phyloP scores from a whole-genome alignment of 2,113 vertebrate genomes.

The Microcebus tavaratra region DNA sequence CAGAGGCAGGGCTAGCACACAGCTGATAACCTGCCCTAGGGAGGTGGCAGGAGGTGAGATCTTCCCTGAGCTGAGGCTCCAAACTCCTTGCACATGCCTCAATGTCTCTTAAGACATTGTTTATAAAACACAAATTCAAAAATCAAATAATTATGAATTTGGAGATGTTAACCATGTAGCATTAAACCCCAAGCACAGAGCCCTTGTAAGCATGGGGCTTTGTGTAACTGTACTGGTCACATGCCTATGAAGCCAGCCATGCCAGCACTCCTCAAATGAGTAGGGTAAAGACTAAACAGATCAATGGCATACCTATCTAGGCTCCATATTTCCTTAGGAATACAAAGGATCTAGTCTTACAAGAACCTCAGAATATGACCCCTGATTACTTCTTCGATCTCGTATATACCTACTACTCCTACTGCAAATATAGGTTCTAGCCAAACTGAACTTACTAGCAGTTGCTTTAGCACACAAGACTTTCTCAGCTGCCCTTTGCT shows the following conservation, averaged over 20 bases:
- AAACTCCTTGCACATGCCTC: not conserved
- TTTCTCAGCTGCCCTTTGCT: not conserved
- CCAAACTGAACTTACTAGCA: not conserved
- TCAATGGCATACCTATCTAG: not conserved
- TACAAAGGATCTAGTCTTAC: not conserved
- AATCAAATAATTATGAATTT: not conserved
- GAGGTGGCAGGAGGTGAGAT: not conserved
- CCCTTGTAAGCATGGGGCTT: not conserved
- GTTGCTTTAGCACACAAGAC: not conserved
- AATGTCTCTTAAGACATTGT: not conserved
- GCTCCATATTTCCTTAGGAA: not conserved
- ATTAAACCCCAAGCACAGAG: not conserved
- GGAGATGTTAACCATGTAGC: not conserved
- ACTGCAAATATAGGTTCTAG: not conserved
- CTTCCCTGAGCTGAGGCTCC: not conserved
- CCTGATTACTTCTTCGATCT: not conserved
- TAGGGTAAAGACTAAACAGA: not conserved
- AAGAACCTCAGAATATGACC: not conserved
- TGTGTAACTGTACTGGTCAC: not conserved
- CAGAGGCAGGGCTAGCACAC: not conserved
- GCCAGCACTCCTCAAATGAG: not conserved
- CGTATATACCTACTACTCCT: not conserved
- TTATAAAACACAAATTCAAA: conserved; percentile 22
- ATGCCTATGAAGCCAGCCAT: not conserved
- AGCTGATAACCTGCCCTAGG: not conserved